Evolutionary conservation across 2,113 vertebrate genomes (phyloP), one percentile per base, ranked within the genome.

Genomic region (Neogobius melanostomus): DNA sequence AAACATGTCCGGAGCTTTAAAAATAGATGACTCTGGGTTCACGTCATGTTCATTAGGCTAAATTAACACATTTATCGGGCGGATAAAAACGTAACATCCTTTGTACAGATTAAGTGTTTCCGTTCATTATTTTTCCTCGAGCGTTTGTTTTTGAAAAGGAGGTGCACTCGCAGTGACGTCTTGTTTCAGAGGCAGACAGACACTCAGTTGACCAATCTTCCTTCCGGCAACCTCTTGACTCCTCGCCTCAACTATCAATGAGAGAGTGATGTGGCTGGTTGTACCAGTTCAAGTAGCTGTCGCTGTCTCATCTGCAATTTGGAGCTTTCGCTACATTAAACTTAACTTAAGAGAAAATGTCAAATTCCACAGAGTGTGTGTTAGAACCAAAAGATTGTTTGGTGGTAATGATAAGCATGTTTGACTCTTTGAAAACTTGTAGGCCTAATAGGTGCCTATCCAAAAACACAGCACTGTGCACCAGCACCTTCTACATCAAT

Each of bases 1-100:
- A 92, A 93, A 93, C 92, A 86, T 89, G 88, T 81, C 86, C 79
- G 68, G 82, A 72, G 81, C 81, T 89, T 88, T 90, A 92, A 91
- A 93, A 92, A 93, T 92, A 91, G 86, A 91, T 82, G 76, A 83
- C 80, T 91, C 81, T 64, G 69, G 79, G 84, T 88, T 90, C 82
- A 83, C 82, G 81, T 90, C 83, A 82, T 90, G 87, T 89, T 84
- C 82, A 56, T 83, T 16, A 63, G 17, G 28, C 28, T 36, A 79
- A 87, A 74, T 71, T 47, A 57, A 3, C 14, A 9, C 50, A 61
- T 47, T 42, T 57, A 52, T 52, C 28, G 4, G 28, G 28, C 28
- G 3, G 28, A 53, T 50, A 11, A 47, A 2, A n/a, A 61, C n/a
- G n/a, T 14, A 15, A 4, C 42, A 10, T 44, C 2, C 5, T 10